Evolutionary conservation across 2,888 invertebrate genomes (phyloP).

Genomic region (Drosophila eohydei): DNA sequence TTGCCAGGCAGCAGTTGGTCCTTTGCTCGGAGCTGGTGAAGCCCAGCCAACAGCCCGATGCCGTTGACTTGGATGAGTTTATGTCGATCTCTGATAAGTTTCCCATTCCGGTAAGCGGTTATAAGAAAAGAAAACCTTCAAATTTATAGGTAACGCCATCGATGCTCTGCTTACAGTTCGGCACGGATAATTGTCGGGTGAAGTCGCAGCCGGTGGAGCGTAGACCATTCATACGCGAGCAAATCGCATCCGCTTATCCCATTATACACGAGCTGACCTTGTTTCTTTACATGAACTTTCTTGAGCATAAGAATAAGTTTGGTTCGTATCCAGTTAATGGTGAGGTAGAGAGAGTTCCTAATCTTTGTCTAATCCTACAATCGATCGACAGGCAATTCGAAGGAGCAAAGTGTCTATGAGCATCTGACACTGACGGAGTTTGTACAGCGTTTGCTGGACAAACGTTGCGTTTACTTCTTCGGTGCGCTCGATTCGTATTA

Average conservation of each 20-base stretch:
- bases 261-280: conserved; percentile 89
- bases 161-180: conserved; percentile 67
- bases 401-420: conserved; percentile 83
- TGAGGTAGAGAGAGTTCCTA: not conserved
- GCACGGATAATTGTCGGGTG: conserved; percentile 79
- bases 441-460: conserved; percentile 86
- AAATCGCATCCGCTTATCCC: conserved; percentile 88
- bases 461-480: conserved; percentile 86
- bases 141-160: not conserved
- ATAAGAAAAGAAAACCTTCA: not conserved
- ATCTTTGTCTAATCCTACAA: not conserved
- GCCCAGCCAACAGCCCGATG: conserved; percentile 43
- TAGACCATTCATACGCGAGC: conserved; percentile 68
- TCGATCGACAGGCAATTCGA: conserved; percentile 69
- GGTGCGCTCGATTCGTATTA: conserved; percentile 83
- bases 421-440: conserved; percentile 85
- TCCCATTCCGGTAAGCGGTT: conserved; percentile 61
- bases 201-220: conserved; percentile 77
- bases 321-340: conserved; percentile 53
- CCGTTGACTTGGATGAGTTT: conserved; percentile 65
- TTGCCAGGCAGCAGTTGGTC: conserved; percentile 59
- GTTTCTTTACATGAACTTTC: conserved; percentile 87
- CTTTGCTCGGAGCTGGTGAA: conserved; percentile 57
- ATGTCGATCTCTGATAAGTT: conserved; percentile 69
- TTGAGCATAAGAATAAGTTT: conserved; percentile 87